These are phyloP conservation scores for Alsophila aescularia DNA, from an alignment of 2,888 invertebrate species.

Conservation along the genomic window DNA sequence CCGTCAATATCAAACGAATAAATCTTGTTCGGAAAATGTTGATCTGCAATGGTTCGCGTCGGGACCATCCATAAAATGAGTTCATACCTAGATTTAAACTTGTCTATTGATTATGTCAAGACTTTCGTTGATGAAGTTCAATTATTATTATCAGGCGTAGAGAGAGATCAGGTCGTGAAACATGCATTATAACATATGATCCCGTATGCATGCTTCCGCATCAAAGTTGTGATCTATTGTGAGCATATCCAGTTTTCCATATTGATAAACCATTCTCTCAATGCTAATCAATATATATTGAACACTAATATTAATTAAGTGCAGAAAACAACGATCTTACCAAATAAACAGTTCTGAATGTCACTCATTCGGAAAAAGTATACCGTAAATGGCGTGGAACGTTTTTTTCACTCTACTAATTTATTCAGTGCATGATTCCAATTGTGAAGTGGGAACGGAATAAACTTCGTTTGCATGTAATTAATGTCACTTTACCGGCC, in stretches of 20 bases:
- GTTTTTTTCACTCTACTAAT: constrained; percentile 44
- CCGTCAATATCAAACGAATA: constrained; percentile 38
- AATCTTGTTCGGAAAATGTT: constrained; percentile 36
- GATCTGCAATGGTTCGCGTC: constrained; percentile 17
- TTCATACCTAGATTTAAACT: not conserved
- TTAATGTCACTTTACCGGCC: constrained; percentile 61
- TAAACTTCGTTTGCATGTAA: constrained; percentile 74
- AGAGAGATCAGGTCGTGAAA: not conserved
- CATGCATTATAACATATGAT: not conserved
- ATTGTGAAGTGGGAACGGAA: constrained; percentile 66
- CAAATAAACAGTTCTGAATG: not conserved
- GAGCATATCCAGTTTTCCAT: too few species aligned
- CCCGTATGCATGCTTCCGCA: too few species aligned
- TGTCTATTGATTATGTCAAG: not conserved
- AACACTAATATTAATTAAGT: not conserved
- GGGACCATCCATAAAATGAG: constrained; percentile 3
- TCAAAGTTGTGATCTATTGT: too few species aligned
- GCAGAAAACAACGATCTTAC: not conserved
- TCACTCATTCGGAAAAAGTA: constrained; percentile 1
- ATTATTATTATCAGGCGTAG: too few species aligned
- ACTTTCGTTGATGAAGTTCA: too few species aligned
- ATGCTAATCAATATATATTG: too few species aligned
- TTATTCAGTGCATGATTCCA: constrained; percentile 72
- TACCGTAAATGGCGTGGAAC: constrained; percentile 29
- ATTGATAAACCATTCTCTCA: too few species aligned